These are phyloP conservation scores for Sceliomorpha sp. DNA, from an alignment of 2,888 invertebrate genomes.

Conservation along the genomic window DNA sequence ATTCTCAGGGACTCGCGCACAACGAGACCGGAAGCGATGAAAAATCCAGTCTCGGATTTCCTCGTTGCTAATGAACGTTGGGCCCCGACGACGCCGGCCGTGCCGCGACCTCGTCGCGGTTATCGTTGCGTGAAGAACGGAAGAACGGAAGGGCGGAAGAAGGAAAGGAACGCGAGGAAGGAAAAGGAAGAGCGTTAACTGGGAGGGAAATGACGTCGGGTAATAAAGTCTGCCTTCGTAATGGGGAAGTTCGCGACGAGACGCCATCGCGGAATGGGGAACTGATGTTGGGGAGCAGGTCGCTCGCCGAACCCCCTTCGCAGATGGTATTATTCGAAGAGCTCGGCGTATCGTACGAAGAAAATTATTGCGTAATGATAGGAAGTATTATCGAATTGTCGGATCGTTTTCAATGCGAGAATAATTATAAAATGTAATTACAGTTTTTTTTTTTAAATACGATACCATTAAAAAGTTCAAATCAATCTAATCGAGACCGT, in stretches of 20 bases:
- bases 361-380: conserved; percentile 4
- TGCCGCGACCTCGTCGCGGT: conserved; percentile 50
- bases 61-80: conserved; percentile 35
- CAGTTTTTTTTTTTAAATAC: conserved; percentile 25
- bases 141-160: too few species aligned
- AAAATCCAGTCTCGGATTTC: conserved; percentile 37
- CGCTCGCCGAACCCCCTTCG: too few species aligned
- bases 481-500: too few species aligned
- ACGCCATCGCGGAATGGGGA: conserved; percentile 32
- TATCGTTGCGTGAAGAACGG: conserved; percentile 74
- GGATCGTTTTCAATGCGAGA: background rate
- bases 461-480: too few species aligned
- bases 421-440: conserved; percentile 15
- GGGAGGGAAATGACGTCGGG: conserved; percentile 49
- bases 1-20: conserved; percentile 1
- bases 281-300: conserved; percentile 21
- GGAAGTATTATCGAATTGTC: background rate
- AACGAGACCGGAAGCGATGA: conserved; percentile 31
- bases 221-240: conserved; percentile 55
- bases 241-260: conserved; percentile 45
- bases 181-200: conserved; percentile 46
- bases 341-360: too few species aligned
- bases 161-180: conserved; percentile 60
- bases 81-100: conserved; percentile 26
- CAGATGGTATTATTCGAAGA: conserved; percentile 48